Percentiles rank a stretch among this genome's conserved stretches.
These are phyloP conservation scores for Erpobdella octoculata DNA, from an alignment of 2,888 invertebrate species.

Conservation along the genomic window DNA sequence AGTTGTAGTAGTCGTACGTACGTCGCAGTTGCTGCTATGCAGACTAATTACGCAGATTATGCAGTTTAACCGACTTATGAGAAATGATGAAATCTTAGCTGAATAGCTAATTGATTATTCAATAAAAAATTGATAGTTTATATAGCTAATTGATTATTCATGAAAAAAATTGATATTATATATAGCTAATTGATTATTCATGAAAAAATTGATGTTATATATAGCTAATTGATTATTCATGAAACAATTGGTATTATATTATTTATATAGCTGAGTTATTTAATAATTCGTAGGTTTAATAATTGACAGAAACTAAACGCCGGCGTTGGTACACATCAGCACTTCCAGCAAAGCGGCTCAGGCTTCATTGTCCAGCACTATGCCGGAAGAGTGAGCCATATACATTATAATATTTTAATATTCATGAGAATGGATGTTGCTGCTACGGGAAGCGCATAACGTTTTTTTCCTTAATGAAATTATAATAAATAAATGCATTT, in stretches of 20 bases:
- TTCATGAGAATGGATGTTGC: too few relatives aligned
- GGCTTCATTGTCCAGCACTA: constrained; percentile 62
- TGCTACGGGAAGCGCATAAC: too few relatives aligned
- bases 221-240: constrained; percentile 9
- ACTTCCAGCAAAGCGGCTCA: constrained; percentile 57
- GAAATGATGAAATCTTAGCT: not conserved
- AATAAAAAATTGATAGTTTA: not conserved
- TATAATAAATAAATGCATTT: constrained; percentile 11
- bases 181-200: not conserved
- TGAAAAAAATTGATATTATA: not conserved
- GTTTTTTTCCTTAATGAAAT: too few relatives aligned
- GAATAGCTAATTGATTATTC: not conserved
- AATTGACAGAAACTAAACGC: constrained; percentile 59
- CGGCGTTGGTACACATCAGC: constrained; percentile 57
- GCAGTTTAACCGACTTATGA: not conserved
- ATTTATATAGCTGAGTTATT: too few relatives aligned
- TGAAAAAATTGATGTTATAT: not conserved
- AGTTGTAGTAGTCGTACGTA: not conserved
- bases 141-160: not conserved
- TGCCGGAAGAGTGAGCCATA: constrained; percentile 59
- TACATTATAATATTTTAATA: not conserved
- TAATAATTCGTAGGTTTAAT: constrained; percentile 26
- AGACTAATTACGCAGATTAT: too few relatives aligned
- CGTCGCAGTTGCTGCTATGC: not conserved
- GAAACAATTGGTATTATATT: not conserved